Evolutionary conservation across 2,888 invertebrate species (phyloP).

Genomic region (Furcula furcula): DNA sequence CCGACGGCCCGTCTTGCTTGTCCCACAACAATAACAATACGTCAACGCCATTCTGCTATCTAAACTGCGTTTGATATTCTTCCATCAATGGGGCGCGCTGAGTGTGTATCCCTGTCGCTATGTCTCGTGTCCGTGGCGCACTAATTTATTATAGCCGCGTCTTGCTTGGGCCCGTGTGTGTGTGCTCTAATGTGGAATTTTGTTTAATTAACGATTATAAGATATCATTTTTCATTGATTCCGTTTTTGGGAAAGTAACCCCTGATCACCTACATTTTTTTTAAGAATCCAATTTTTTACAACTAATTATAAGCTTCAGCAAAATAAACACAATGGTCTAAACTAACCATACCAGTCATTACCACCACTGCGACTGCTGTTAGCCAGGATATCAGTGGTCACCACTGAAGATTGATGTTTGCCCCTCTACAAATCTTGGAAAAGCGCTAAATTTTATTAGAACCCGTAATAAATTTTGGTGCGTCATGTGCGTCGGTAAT

Average conservation of each 20-base stretch:
- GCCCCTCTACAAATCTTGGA: too few relatives aligned
- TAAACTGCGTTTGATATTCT: conserved; percentile 78
- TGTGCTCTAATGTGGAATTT: conserved; percentile 1
- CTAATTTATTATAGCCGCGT: neutral
- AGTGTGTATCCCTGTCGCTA: conserved; percentile 69
- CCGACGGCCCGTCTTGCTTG: conserved; percentile 2
- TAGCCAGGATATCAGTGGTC: too few relatives aligned
- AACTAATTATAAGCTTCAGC: too few relatives aligned
- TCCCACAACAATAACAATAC: conserved; percentile 63
- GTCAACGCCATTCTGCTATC: conserved; percentile 75
- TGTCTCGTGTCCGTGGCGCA: conserved; percentile 43
- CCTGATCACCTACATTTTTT: too few relatives aligned
- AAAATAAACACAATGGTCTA: too few relatives aligned
- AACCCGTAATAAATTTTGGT: too few relatives aligned
- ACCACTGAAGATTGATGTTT: too few relatives aligned
- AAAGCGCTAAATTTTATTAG: too few relatives aligned
- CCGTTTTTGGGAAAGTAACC: neutral
- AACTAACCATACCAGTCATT: too few relatives aligned
- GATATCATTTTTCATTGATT: neutral
- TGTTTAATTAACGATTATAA: neutral
- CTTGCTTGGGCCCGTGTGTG: neutral
- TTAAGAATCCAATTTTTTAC: neutral
- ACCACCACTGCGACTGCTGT: too few relatives aligned
- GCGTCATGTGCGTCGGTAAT: too few relatives aligned
- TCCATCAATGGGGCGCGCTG: conserved; percentile 73